Evolutionary conservation across 2,888 invertebrate genomes (phyloP).

Genomic region (Zaprionus lineosus): DNA sequence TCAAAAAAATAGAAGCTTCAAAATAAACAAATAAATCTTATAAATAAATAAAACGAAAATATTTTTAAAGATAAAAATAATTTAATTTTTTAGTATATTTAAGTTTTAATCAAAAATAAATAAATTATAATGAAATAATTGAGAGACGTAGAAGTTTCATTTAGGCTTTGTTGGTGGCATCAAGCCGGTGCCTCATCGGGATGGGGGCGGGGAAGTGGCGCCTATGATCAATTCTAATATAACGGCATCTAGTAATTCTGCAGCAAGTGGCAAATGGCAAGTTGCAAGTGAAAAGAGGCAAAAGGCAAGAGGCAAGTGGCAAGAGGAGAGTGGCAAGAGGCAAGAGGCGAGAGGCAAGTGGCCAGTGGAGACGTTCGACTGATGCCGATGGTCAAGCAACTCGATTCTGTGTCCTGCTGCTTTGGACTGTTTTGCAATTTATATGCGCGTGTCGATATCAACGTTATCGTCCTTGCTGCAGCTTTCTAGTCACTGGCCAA

Average conservation of each 20-base stretch:
- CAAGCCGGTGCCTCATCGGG: too few relatives aligned
- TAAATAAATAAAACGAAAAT: too few relatives aligned
- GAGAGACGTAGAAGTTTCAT: too few relatives aligned
- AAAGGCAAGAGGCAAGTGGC: background rate
- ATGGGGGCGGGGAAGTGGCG: too few relatives aligned
- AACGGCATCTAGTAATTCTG: background rate
- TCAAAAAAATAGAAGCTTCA: background rate
- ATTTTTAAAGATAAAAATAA: too few relatives aligned
- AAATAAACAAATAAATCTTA: too few relatives aligned
- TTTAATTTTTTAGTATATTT: too few relatives aligned
- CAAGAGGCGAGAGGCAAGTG: slow-evolving; percentile 24
- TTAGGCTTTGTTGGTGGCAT: too few relatives aligned
- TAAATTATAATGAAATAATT: too few relatives aligned
- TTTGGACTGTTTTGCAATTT: slow-evolving; percentile 61
- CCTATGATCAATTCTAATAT: too few relatives aligned
- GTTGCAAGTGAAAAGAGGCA: background rate
- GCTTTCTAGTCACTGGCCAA: too few relatives aligned
- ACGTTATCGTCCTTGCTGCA: slow-evolving; percentile 1
- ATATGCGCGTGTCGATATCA: slow-evolving; percentile 49
- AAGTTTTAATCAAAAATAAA: too few relatives aligned
- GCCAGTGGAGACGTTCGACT: slow-evolving; percentile 15
- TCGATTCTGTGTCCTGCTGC: slow-evolving; percentile 44
- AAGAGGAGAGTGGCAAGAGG: slow-evolving; percentile 16
- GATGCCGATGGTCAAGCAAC: slow-evolving; percentile 43
- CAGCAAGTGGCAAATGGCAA: slow-evolving; percentile 20